Evolutionary conservation across 2,888 invertebrate species (phyloP).

Genomic region (Conchocele bisecta): DNA sequence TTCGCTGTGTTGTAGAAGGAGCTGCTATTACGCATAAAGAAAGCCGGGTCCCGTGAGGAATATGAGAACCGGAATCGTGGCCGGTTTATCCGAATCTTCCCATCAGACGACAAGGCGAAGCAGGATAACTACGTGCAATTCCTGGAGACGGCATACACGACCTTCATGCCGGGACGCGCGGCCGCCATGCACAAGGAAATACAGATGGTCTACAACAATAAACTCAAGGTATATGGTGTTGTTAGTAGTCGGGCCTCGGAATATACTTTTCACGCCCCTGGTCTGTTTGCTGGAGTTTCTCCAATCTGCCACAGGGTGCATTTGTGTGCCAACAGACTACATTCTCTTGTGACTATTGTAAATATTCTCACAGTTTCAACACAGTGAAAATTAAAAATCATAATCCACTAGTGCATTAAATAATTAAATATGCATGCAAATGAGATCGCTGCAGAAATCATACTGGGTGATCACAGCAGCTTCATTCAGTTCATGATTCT

Average conservation of each 20-base stretch:
- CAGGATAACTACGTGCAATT: constrained; percentile 79
- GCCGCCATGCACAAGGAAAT: constrained; percentile 79
- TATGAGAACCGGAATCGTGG: constrained; percentile 81
- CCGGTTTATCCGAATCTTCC: constrained; percentile 81
- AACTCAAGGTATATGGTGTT: constrained; percentile 69
- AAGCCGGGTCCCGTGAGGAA: constrained; percentile 78
- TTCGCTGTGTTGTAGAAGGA: constrained; percentile 78
- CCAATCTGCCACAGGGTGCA: not conserved
- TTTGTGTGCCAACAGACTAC: too few species aligned
- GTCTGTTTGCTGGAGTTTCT: not conserved
- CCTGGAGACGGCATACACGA: constrained; percentile 73
- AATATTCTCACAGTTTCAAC: too few species aligned
- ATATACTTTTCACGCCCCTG: not conserved
- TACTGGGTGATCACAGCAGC: too few species aligned
- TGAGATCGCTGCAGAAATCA: too few species aligned
- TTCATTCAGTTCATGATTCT: too few species aligned
- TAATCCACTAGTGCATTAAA: too few species aligned
- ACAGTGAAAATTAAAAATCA: too few species aligned
- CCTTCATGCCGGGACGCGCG: constrained; percentile 76
- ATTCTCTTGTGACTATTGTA: too few species aligned
- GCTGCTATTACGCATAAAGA: constrained; percentile 75
- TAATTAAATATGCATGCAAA: too few species aligned
- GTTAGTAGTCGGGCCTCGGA: not conserved
- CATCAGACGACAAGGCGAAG: constrained; percentile 78
- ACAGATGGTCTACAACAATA: constrained; percentile 77